Base-by-base conservation (phyloP, 2,888 invertebrate species). In the Agriopis aurantiaria region DNA sequence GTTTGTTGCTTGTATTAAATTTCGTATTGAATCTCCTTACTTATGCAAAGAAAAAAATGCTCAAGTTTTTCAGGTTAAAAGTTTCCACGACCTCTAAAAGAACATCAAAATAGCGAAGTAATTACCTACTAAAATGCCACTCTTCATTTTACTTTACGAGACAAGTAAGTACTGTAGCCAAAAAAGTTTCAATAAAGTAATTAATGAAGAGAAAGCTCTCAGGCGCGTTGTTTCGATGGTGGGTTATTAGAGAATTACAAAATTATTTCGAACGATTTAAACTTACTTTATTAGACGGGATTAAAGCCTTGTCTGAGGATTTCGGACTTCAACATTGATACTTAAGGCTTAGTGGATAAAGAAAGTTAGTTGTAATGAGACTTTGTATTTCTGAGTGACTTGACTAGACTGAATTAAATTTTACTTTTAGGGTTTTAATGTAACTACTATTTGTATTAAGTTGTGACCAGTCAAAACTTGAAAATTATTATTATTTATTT, bases 231-330 rank as follows among this genome's bases (percentile, higher is more conserved):
- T 65, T 67, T 71, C 62, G 46, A 64, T 67, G 63, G 64, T 55
- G 56, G 67, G 60, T 69, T 62, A 66, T 62, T 67, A 67, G 58
- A 66, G 46, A 64, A 57, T 65, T 56, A 53, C 57, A 58, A 62
- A 58, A 71, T 62, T 58, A 62, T 68, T 68, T 68, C 43, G 41
- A 65, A 62, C 65, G 59, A 56, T 68, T 68, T 65, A 65, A 71
- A 71, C 65, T 69, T 69, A 68, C 60, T 71, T 71, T 68, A 62
- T 62, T 65, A 68, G 56, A 61, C 52, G 17, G 61, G 56, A 61
- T 68, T 65, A 65, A 65, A 65, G 65, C 60, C 57, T 45, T 64
- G 58, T 67, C 66, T 64, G 56, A 48, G 63, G 63, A 67, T 71
- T 71, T 63, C 17, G 63, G 62, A 65, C 60, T 57, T 62, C 52